Base-by-base conservation (phyloP, 2,113 vertebrate species). In the Copsychus sechellarum region DNA sequence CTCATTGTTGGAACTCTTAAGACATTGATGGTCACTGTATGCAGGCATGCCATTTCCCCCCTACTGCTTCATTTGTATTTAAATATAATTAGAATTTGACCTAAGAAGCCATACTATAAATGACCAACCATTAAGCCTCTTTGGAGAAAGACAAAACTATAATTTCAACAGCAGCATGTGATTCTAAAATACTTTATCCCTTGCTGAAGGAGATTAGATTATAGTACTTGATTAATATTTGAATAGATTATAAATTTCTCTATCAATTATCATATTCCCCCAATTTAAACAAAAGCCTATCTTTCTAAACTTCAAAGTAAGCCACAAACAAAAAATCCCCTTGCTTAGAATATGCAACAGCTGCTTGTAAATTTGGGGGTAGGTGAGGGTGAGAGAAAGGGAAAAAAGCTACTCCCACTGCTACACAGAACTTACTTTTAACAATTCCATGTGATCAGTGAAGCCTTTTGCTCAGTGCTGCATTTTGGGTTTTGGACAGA, bases 251-350 rank as follows among this genome's bases (percentile, higher is more conserved):
- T 29, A 29, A 93, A 82, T 47, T 67, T 58, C 58, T 76, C 28
- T 70, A 65, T 61, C 74, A 65, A 90, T 79, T 38, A 85, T 6
- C 64, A 74, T 33, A 84, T 83, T 92, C 78, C 28, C 47, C 33
- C 77, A 90, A 81, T 66, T 96, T 73, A 94, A 88, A 76, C 58
- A 96, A 93, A 94, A 82, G 6, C 11, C 5, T 66, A 72, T 86
- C 14, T 51, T 94, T 78, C 31, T 89, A 66, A 85, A 92, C 57
- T 93, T 95, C 83, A 92, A 90, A 96, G 86, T 23, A 53, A 93
- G 21, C 12, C 47, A 78, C 33, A 83, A 85, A 93, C 29, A 76
- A 40, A 92, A 91, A 95, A 45, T 33, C 14, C 34, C 53, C 43
- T 54, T 43, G 20, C 19, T 91, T 88, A 74, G 51, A 92, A 69